Evolutionary conservation across 1,140 invertebrate genomes (phyloP), one percentile per base, ranked within the genome.

Genomic region (Drosophila leontia): DNA sequence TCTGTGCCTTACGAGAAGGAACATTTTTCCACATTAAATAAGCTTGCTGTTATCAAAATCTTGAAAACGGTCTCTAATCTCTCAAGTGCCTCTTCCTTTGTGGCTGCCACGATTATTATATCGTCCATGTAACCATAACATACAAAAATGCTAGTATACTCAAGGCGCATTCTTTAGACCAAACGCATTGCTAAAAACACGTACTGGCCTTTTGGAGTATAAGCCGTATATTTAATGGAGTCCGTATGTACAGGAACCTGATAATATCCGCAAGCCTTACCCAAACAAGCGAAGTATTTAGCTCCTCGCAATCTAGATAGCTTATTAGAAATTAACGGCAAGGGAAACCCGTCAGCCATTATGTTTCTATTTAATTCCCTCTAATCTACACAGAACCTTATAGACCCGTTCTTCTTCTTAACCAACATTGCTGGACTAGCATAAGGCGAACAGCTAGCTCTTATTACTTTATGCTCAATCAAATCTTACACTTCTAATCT

Each of bases 381-480:
- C 42, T 58, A 65, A 23, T 65, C 51, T 37, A 56, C 29, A 13
- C 62, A 56, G n/a, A 65, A 51, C 26, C 19, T 9, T 26, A 37
- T 19, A n/a, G 41, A 56, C 13, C 51, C 51, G 15, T 56, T 65
- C 12, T 56, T 56, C 42, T 59, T 58, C 50, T 67, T 59, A 19
- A 58, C 63, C 23, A 67, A 39, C 17, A 67, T 35, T 39, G 50
- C 57, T 48, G 63, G 44, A n/a, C 63, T 50, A n/a, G 35, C 34
- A 58, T 58, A 61, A 7, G 57, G 41, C 19, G 29, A 47, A 29
- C 17, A 64, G 34, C 32, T 64, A 23, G 39, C 8, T 23, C 44
- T 23, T 58, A 67, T 67, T 32, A 67, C 57, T 4, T 67, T 67
- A 48, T 55, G 34, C 13, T 67, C 47, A 47, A 67, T 39, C 17